A percentile compares a stretch with the other conserved stretches of the same genome.
These are phyloP conservation scores for Hyalella azteca DNA, from an alignment of 2,888 invertebrate genomes.

Conservation along the genomic window DNA sequence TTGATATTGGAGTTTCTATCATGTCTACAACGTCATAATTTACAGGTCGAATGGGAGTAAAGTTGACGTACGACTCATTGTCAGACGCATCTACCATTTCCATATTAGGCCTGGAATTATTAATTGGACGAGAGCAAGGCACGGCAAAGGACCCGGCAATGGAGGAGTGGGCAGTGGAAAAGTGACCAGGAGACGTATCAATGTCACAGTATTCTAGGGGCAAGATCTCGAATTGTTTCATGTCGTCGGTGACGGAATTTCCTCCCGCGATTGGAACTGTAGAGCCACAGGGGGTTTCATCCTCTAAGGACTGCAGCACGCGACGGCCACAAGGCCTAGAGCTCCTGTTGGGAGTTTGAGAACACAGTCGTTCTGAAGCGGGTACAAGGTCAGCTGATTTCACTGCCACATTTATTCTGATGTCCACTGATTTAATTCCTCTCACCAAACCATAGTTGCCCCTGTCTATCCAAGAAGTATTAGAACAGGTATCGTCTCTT, in stretches of 20 bases:
- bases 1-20: constrained; percentile 1
- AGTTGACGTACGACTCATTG: neutral
- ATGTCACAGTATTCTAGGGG: neutral
- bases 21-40: neutral
- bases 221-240: neutral
- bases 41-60: neutral
- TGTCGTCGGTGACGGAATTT: neutral
- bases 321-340: neutral
- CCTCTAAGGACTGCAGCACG: neutral
- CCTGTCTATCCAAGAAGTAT: neutral
- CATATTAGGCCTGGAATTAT: too few relatives aligned
- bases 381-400: neutral
- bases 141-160: too few relatives aligned
- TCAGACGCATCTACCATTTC: too few relatives aligned
- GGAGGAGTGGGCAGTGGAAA: too few relatives aligned
- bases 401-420: neutral
- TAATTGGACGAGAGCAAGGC: too few relatives aligned
- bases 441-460: neutral
- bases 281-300: neutral
- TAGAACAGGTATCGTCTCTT: neutral
- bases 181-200: neutral
- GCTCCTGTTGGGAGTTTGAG: neutral
- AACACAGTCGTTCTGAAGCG: neutral
- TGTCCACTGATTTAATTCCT: neutral
- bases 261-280: neutral